Percentiles rank a stretch among this genome's conserved stretches.
Conservation (phyloP, 2,113 vertebrate genomes). For the Amphilophus citrinellus region DNA sequence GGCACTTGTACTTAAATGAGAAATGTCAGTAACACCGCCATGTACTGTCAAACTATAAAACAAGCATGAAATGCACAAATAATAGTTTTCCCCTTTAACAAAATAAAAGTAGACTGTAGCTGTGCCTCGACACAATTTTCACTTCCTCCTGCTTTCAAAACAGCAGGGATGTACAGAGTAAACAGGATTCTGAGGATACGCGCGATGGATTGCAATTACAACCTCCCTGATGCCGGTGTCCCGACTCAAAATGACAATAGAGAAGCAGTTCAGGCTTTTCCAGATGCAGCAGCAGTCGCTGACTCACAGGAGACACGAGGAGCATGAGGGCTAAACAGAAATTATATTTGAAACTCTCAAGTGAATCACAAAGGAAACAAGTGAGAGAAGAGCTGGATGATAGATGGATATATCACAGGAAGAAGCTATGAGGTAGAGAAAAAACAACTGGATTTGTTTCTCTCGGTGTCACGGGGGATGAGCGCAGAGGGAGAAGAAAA, state of each 20-base stretch:
- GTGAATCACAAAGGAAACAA: not conserved
- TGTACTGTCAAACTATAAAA: not conserved
- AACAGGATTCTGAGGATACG: not conserved
- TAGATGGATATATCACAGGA: not conserved
- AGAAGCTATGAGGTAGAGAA: not conserved
- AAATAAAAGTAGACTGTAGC: slow-evolving; percentile 1
- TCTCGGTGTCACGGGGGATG: slow-evolving; percentile 13
- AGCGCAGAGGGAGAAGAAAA: slow-evolving; percentile 24
- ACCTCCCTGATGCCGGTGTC: not conserved
- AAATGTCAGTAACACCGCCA: not conserved
- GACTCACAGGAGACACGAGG: not conserved
- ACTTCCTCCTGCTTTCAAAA: not conserved
- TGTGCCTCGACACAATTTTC: not conserved
- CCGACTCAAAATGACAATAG: not conserved
- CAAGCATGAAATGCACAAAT: not conserved
- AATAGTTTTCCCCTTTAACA: not conserved
- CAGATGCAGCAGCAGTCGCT: not conserved
- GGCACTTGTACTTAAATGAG: not conserved
- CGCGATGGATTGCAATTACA: not conserved
- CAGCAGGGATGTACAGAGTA: not conserved
- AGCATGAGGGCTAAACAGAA: not conserved
- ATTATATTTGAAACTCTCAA: not conserved
- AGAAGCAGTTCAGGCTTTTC: not conserved
- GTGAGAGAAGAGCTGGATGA: not conserved
- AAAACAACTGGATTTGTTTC: slow-evolving; percentile 10